phyloP scores from a whole-genome alignment of 2,888 invertebrate species.

The Drosophila robusta region DNA sequence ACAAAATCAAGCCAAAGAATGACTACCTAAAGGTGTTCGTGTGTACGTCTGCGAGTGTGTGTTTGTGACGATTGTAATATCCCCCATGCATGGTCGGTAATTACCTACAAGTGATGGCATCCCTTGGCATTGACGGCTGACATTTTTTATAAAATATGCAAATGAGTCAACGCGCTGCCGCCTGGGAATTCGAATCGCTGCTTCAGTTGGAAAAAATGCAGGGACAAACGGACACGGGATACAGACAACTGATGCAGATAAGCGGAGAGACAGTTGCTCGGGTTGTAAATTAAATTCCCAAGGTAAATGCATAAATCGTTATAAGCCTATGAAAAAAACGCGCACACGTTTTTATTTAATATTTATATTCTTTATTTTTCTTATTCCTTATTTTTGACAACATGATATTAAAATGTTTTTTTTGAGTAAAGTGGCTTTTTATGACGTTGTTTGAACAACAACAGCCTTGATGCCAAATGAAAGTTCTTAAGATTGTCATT shows the following conservation, averaged over 20 bases:
- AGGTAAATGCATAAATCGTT: constrained; percentile 67
- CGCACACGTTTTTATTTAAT: constrained; percentile 11
- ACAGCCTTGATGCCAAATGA: constrained; percentile 27
- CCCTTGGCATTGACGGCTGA: constrained; percentile 56
- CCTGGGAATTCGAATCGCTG: constrained; percentile 36
- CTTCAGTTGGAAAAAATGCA: constrained; percentile 17
- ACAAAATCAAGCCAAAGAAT: constrained; percentile 19
- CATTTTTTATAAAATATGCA: constrained; percentile 54
- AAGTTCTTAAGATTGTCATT: constrained; percentile 47
- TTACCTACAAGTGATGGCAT: constrained; percentile 47
- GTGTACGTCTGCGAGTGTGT: constrained; percentile 9
- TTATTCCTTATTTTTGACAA: constrained; percentile 4
- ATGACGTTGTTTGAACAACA: constrained; percentile 16
- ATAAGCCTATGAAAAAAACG: constrained; percentile 58
- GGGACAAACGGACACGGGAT: constrained; percentile 19
- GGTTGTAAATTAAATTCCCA: constrained; percentile 65
- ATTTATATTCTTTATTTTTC: constrained; percentile 2
- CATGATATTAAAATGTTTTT: constrained; percentile 33
- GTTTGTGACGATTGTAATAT: constrained; percentile 1
- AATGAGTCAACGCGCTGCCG: constrained; percentile 35
- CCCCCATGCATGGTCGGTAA: constrained; percentile 30
- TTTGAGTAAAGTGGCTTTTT: constrained; percentile 62
- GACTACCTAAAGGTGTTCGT: not conserved
- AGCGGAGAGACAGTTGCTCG: constrained; percentile 25
- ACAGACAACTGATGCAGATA: constrained; percentile 28